Evolutionary conservation across 2,888 invertebrate genomes (phyloP).

Genomic region (Campoletis raptor): DNA sequence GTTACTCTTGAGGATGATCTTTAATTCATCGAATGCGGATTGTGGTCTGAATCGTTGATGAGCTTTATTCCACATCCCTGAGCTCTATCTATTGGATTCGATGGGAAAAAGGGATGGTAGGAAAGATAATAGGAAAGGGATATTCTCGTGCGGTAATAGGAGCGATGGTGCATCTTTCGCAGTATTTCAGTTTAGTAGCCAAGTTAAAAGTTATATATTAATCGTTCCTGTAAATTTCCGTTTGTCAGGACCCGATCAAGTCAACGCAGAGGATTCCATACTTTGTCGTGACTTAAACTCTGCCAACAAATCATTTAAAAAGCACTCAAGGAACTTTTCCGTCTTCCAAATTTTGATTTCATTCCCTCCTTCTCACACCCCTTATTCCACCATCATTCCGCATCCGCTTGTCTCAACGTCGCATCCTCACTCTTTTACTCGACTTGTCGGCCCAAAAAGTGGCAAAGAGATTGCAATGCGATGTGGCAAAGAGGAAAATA

Average conservation of each 20-base stretch:
- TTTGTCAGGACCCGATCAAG: constrained; percentile 47
- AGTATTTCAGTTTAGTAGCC: constrained; percentile 22
- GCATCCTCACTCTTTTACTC: constrained; percentile 46
- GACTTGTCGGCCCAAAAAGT: constrained; percentile 31
- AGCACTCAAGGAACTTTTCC: constrained; percentile 69
- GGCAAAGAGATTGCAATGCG: constrained; percentile 40
- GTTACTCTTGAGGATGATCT: constrained; percentile 84
- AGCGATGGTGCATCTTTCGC: constrained; percentile 56
- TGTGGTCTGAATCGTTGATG: constrained; percentile 84
- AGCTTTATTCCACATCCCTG: constrained; percentile 84
- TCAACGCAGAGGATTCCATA: constrained; percentile 10
- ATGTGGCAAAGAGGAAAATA: constrained; percentile 4
- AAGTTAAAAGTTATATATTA: constrained; percentile 61
- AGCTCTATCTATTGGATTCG: constrained; percentile 83
- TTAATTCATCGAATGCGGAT: constrained; percentile 85
- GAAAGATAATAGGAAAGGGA: constrained; percentile 72
- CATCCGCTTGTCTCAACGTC: constrained; percentile 44
- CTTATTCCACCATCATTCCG: constrained; percentile 55
- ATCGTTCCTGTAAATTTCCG: constrained; percentile 50
- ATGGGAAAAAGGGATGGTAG: constrained; percentile 71
- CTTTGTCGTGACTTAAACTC: constrained; percentile 42
- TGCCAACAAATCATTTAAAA: constrained; percentile 73
- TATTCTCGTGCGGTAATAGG: constrained; percentile 83
- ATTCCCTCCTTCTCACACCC: constrained; percentile 44
- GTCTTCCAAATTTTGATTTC: constrained; percentile 75